phyloP scores from a whole-genome alignment of 1,140 invertebrate species.

The Plodia interpunctella region DNA sequence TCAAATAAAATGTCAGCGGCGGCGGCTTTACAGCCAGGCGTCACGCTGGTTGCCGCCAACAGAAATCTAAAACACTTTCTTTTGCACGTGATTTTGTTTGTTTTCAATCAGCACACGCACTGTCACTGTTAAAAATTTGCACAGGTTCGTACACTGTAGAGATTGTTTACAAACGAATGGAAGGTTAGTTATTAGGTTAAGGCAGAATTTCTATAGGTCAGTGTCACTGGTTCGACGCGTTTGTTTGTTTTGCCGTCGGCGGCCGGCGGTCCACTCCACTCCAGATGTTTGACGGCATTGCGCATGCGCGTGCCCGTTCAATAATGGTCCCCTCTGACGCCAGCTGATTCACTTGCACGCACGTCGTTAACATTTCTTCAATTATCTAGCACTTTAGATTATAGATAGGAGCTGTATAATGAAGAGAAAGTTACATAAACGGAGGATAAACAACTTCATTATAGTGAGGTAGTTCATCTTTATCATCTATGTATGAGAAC shows the following conservation, averaged over 20 bases:
- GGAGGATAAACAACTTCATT: too few relatives aligned
- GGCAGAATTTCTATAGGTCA: constrained; percentile 40
- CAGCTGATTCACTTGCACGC: constrained; percentile 50
- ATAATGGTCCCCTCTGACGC: constrained; percentile 50
- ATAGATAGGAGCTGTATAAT: not conserved
- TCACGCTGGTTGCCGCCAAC: constrained; percentile 53
- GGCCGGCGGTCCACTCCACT: constrained; percentile 40
- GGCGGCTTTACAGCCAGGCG: constrained; percentile 38
- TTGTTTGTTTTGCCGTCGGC: constrained; percentile 59
- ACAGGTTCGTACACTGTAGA: not conserved
- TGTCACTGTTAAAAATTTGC: not conserved
- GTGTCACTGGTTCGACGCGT: constrained; percentile 45
- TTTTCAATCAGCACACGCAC: constrained; percentile 22
- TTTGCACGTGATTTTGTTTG: constrained; percentile 54
- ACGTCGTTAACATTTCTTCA: not conserved
- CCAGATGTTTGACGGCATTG: constrained; percentile 32
- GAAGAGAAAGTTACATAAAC: not conserved
- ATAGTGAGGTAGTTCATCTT: too few relatives aligned
- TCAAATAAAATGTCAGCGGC: constrained; percentile 42
- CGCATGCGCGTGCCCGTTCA: constrained; percentile 64
- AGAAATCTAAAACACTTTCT: constrained; percentile 55
- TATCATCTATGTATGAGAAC: too few relatives aligned
- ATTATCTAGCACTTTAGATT: not conserved
- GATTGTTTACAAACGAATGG: not conserved
- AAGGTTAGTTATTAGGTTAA: not conserved